Evolutionary conservation across 2,113 vertebrate genomes (phyloP).

Genomic region (Tragelaphus imberbis): DNA sequence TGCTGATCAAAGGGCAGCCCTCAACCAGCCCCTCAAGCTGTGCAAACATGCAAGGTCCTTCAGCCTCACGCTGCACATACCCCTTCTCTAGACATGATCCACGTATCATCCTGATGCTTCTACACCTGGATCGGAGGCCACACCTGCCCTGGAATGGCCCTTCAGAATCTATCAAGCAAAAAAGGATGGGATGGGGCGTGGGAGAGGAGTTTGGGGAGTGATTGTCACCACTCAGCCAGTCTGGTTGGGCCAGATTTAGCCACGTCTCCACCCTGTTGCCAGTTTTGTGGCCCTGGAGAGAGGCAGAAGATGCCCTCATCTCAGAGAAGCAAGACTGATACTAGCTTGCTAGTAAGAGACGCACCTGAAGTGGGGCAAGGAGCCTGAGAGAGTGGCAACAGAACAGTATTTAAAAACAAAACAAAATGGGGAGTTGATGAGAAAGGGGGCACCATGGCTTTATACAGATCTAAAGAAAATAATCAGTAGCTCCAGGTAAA

Average conservation of each 20-base stretch:
- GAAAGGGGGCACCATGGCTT: background rate
- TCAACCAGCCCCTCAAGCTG: background rate
- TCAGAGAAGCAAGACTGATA: conserved; percentile 25
- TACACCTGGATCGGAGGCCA: background rate
- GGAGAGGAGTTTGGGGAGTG: background rate
- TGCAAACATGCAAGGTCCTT: background rate
- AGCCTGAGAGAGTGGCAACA: background rate
- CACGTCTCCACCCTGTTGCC: background rate
- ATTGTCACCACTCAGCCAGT: background rate
- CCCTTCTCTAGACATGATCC: background rate
- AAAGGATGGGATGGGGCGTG: background rate
- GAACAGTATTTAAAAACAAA: background rate
- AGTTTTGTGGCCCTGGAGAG: background rate
- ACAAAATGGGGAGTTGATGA: background rate
- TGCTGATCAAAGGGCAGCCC: background rate
- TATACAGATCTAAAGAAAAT: background rate
- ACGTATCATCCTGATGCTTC: background rate
- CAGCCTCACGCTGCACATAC: background rate
- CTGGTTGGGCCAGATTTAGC: background rate
- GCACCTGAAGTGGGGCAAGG: background rate
- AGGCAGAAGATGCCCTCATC: background rate
- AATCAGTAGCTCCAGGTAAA: background rate
- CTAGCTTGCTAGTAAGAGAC: background rate
- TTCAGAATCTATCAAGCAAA: background rate
- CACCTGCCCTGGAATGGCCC: background rate